phyloP scores from a whole-genome alignment of 2,113 vertebrate genomes.

The Rafetus swinhoei region DNA sequence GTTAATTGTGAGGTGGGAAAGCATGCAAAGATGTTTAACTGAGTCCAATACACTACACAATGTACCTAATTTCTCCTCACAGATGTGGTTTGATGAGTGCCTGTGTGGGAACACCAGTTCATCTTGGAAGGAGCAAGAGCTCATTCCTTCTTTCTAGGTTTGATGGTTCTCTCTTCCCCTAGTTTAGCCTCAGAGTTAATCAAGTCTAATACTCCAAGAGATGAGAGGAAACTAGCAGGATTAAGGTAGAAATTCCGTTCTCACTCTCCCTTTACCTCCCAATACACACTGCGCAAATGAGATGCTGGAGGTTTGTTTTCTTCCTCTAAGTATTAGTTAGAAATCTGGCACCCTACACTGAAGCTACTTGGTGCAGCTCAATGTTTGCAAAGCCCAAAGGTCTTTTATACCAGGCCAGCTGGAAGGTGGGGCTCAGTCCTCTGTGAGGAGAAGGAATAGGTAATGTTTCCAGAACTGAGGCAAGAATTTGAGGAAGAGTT shows the following conservation, averaged over 20 bases:
- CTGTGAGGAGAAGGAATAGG: background rate
- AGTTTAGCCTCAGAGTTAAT: constrained; percentile 13
- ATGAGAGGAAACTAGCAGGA: background rate
- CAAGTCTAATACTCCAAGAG: background rate
- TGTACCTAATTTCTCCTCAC: background rate
- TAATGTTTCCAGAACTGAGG: background rate
- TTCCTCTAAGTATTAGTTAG: background rate
- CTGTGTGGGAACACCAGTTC: constrained; percentile 17
- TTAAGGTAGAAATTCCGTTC: background rate
- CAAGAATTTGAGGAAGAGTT: background rate
- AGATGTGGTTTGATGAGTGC: background rate
- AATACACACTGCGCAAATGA: background rate
- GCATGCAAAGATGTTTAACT: constrained; percentile 36
- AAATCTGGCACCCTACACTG: background rate
- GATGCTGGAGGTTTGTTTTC: constrained; percentile 31
- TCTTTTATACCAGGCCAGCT: background rate
- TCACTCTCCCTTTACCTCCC: background rate
- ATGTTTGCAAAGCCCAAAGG: background rate
- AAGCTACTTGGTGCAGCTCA: background rate
- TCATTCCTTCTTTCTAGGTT: constrained; percentile 19
- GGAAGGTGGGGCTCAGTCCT: background rate
- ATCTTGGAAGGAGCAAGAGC: constrained; percentile 13
- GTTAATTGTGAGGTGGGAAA: constrained; percentile 43
- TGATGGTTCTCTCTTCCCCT: background rate
- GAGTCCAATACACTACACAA: background rate